Conservation (phyloP, 2,888 invertebrate genomes). For the Petrolisthes manimaculis region DNA sequence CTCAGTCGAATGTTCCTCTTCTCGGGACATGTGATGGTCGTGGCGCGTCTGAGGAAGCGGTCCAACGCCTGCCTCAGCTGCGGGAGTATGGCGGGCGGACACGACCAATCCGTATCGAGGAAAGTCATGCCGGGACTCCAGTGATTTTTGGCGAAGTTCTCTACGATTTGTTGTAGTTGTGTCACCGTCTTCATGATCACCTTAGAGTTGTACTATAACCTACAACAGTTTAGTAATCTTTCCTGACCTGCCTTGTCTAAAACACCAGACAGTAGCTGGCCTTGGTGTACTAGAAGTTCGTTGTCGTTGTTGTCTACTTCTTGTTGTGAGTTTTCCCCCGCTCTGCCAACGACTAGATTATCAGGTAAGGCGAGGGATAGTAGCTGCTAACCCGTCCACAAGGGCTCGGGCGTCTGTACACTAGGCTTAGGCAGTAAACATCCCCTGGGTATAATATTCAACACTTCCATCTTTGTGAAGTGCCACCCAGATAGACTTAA, state of each 20-base stretch:
- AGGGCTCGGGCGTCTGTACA: neutral
- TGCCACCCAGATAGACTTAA: neutral
- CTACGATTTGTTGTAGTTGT: slow-evolving; percentile 3
- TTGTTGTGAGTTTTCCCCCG: neutral
- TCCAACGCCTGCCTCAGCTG: neutral
- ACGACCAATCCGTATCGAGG: slow-evolving; percentile 8
- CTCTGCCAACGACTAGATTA: neutral
- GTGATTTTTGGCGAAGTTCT: neutral
- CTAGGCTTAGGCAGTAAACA: neutral
- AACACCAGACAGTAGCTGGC: slow-evolving; percentile 14
- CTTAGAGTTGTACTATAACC: neutral
- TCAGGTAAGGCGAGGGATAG: slow-evolving; percentile 16
- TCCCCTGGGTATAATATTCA: neutral
- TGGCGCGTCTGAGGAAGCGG: neutral
- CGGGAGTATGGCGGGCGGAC: neutral
- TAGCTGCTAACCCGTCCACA: slow-evolving; percentile 30
- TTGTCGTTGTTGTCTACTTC: neutral
- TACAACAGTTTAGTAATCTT: slow-evolving; percentile 13
- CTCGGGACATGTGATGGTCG: neutral
- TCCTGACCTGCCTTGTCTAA: slow-evolving; percentile 11
- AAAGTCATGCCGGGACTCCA: neutral
- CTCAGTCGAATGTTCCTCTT: neutral
- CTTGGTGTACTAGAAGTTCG: slow-evolving; percentile 5
- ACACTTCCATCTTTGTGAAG: neutral
- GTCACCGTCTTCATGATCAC: slow-evolving; percentile 6